Base-by-base conservation (phyloP, 2,888 invertebrate species). In the Apodemia duryi region DNA sequence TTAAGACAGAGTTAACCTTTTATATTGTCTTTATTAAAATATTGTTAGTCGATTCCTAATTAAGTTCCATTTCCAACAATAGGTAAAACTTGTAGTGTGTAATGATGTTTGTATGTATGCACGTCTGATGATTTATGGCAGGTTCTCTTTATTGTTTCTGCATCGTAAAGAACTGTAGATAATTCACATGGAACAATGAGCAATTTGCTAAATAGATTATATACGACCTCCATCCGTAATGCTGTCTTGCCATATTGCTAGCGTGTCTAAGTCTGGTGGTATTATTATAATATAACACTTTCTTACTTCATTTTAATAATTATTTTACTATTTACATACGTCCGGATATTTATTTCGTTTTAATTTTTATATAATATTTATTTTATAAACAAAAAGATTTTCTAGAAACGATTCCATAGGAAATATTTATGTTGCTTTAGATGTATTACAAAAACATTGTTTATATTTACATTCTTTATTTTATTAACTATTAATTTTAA, bases 191-290 rank as follows among this genome's bases (percentile, higher is more conserved):
- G 84, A 87, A 91, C 91, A 91, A 91, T 90, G 86, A 89, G 88
- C 90, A 86, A 90, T 91, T 90, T 86, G 81, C 85, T 86, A 86
- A 88, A 89, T 87, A 88, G 83, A 90, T 89, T 86, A 88, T 81
- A 83, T 84, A 86, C 86, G 88, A 88, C 88, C 88, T 88, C 87
- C 90, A 88, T 87, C 84, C 80, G 81, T 88, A 85, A 84, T 86
- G 86, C 85, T 88, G 88, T 91, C 91, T 91, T 91, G 91, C 91
- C 91, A 91, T 90, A 87, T 81, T 82, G 79, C 85, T 88, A 88
- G 88, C 84, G 79, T 86, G 85, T 83, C 80, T 81, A 87, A 87
- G 85, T 79, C 78, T 82, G 76, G 83, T 85, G 82, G 83, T 86
- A 84, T 82, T 77, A 46, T 46, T 46, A 46, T 46, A 46, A 46